Conservation (phyloP, 2,888 invertebrate species). For the Acanthosoma haemorrhoidale region DNA sequence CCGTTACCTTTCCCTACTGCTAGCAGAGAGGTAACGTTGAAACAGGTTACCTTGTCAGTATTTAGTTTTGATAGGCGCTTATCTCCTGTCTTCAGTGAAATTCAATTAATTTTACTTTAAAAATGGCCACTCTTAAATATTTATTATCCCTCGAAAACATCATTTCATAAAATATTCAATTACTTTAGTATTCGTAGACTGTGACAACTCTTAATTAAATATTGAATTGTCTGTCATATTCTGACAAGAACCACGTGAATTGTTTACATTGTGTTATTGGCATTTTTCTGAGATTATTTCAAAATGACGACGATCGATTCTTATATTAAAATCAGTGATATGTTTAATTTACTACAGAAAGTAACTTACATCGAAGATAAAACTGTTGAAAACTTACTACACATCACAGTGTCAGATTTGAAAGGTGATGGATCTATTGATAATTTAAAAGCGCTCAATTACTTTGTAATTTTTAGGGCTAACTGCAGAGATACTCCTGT, state of each 20-base stretch:
- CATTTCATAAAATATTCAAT: too few relatives aligned
- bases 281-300: not conserved
- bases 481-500: not conserved
- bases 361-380: not conserved
- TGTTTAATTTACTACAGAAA: not conserved
- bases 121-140: too few relatives aligned
- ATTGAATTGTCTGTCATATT: not conserved
- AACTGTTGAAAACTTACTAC: not conserved
- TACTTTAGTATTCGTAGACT: too few relatives aligned
- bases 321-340: not conserved
- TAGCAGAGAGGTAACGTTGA: not conserved
- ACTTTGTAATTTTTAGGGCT: not conserved
- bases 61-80: not conserved
- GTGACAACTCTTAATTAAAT: not conserved
- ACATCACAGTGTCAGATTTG: not conserved
- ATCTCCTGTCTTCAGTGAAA: too few relatives aligned
- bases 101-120: too few relatives aligned
- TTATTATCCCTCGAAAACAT: too few relatives aligned
- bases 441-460: conserved; percentile 19
- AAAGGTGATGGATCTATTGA: not conserved
- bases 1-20: not conserved
- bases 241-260: not conserved
- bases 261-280: not conserved
- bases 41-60: not conserved
- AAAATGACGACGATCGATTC: not conserved